phyloP scores from a whole-genome alignment of 2,888 invertebrate species.

The Nephrocerus scutellatus region DNA sequence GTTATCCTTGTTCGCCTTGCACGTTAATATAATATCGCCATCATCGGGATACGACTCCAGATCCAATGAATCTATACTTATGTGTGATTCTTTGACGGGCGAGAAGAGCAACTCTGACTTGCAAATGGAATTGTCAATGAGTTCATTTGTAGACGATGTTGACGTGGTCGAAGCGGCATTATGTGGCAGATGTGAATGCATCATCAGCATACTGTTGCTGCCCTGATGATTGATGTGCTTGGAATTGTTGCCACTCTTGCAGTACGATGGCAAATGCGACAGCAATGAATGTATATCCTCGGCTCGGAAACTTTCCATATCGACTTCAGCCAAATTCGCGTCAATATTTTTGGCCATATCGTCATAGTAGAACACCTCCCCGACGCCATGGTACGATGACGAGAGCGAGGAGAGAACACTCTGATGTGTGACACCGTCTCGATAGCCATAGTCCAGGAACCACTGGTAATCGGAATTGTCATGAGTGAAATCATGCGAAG shows the following conservation, averaged over 20 bases:
- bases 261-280: constrained; percentile 68
- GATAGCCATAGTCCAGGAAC: constrained; percentile 83
- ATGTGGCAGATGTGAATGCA: constrained; percentile 28
- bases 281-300: constrained; percentile 85
- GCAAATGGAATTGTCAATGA: constrained; percentile 78
- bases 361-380: constrained; percentile 68
- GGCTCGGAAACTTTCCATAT: constrained; percentile 89
- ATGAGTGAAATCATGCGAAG: constrained; percentile 61
- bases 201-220: constrained; percentile 21
- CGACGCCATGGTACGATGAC: constrained; percentile 69
- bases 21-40: constrained; percentile 81
- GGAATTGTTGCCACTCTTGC: constrained; percentile 50
- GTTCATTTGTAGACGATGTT: constrained; percentile 54
- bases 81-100: constrained; percentile 74
- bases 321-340: constrained; percentile 88
- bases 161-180: too few relatives aligned
- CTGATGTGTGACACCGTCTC: constrained; percentile 69
- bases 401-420: constrained; percentile 76
- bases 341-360: constrained; percentile 82
- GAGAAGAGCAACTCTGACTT: constrained; percentile 87
- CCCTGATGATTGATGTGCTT: constrained; percentile 35
- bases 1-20: constrained; percentile 88
- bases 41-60: constrained; percentile 69
- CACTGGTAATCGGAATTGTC: constrained; percentile 89
- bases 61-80: constrained; percentile 85